phyloP scores from a whole-genome alignment of 2,888 invertebrate genomes.

The Agonopterix arenella region DNA sequence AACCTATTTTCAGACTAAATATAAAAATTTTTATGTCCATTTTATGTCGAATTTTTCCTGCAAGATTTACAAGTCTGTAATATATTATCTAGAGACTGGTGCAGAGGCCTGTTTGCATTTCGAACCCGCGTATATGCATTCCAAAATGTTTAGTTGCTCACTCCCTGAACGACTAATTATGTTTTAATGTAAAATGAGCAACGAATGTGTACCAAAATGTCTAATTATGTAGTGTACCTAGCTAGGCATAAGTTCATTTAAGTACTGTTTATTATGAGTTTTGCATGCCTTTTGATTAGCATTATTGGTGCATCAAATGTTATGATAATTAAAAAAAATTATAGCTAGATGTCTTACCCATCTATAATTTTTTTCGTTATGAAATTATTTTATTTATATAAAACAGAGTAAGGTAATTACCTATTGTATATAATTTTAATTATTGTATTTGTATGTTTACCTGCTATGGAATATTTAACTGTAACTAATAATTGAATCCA shows the following conservation, averaged over 20 bases:
- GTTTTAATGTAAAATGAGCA: slow-evolving; percentile 55
- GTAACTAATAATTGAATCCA: too few species aligned
- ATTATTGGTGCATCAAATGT: slow-evolving; percentile 3
- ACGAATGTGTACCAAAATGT: slow-evolving; percentile 75
- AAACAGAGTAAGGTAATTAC: not conserved
- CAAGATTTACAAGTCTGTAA: too few species aligned
- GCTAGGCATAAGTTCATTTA: slow-evolving; percentile 54
- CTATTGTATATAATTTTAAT: not conserved
- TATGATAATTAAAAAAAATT: not conserved
- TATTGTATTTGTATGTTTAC: not conserved
- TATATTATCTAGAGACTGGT: too few species aligned
- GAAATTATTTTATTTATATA: too few species aligned
- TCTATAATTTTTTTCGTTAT: too few species aligned
- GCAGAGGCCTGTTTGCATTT: slow-evolving; percentile 20
- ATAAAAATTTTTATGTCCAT: too few species aligned
- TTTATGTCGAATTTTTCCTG: too few species aligned
- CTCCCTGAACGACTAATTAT: slow-evolving; percentile 32
- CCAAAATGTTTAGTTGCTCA: slow-evolving; percentile 59
- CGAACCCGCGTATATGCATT: slow-evolving; percentile 50
- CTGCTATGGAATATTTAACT: too few species aligned
- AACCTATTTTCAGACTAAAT: too few species aligned
- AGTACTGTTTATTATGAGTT: slow-evolving; percentile 28
- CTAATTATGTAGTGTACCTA: slow-evolving; percentile 61
- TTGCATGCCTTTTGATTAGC: slow-evolving; percentile 1
- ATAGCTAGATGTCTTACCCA: too few species aligned